phyloP scores from a whole-genome alignment of 2,888 invertebrate species.

The Aromia moschata region DNA sequence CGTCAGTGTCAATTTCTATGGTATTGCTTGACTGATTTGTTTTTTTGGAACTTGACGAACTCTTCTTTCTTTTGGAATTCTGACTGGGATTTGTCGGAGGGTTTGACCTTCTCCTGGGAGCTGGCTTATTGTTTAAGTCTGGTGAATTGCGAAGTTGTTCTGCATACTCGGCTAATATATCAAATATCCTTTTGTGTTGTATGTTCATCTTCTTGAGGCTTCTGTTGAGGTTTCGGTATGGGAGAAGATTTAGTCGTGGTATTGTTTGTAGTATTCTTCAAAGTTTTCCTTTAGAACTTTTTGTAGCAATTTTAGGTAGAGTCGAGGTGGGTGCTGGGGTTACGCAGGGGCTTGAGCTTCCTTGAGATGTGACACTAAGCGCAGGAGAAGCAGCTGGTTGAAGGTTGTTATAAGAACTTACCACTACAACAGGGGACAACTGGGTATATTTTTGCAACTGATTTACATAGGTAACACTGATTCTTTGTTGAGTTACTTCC shows the following conservation, averaged over 20 bases:
- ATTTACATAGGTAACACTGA: conserved; percentile 67
- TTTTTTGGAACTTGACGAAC: conserved; percentile 69
- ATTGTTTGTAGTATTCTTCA: conserved; percentile 66
- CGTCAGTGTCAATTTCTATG: conserved; percentile 67
- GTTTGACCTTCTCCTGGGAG: conserved; percentile 78
- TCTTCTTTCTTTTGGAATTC: conserved; percentile 76
- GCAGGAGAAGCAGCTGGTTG: conserved; percentile 67
- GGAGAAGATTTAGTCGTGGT: conserved; percentile 71
- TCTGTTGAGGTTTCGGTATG: conserved; percentile 74
- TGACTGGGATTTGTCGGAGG: conserved; percentile 77
- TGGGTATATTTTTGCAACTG: conserved; percentile 63
- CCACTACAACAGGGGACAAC: conserved; percentile 66
- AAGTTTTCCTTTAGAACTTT: conserved; percentile 64
- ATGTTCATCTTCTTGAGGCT: conserved; percentile 83
- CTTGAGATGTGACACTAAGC: conserved; percentile 68
- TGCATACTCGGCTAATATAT: conserved; percentile 81
- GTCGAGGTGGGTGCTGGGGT: conserved; percentile 66
- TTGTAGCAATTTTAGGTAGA: conserved; percentile 51
- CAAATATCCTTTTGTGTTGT: conserved; percentile 82
- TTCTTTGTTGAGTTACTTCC: conserved; percentile 61
- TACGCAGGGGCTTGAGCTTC: conserved; percentile 68
- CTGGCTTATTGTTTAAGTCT: conserved; percentile 82
- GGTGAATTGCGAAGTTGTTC: conserved; percentile 83
- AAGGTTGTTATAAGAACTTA: conserved; percentile 66
- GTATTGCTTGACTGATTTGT: conserved; percentile 59